Evolutionary conservation across 1,140 invertebrate genomes (phyloP), one percentile per base, ranked within the genome.

Genomic region (Cherax destructor): DNA sequence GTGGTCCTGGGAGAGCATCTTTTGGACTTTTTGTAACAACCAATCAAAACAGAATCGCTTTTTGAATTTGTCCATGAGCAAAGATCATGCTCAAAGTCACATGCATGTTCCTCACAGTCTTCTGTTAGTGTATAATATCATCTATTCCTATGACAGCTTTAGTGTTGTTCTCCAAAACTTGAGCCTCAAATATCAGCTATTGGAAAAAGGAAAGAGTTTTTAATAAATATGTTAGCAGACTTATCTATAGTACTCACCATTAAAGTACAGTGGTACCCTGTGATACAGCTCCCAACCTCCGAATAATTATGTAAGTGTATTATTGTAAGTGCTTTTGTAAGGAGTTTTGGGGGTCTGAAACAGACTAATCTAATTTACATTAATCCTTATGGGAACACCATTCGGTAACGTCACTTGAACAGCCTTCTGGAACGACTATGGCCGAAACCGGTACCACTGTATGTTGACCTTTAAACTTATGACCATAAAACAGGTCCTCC

Each of bases 41-140:
- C 92, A 92, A 47, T 92, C 80, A 41, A n/a, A n/a, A 47, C 21
- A 9, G 69, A 52, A 24, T 89, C 91, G 5, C 47, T 50, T 4
- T n/a, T 11, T 5, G n/a, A 47, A 59, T 92, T 90, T 49, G 49
- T 83, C 83, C 84, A 92, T 41, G 79, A 81, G 47, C 92, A 92
- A 41, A 92, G 30, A 77, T 90, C 92, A 77, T 92, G 88, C 41
- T 92, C 92, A 83, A 92, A 92, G 77, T 92, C 78, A 83, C 92
- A 92, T 16, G 6, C 41, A 21, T 24, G 9, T 6, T 30, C 16
- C 7, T 30, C 10, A 24, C 92, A 92, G 10, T 30, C 76, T 7
- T 80, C 84, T 81, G n/a, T 81, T 80, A 72, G 78, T 69, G 83
- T 90, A 90, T 16, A n/a, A 92, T 52, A 50, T 92, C 92, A 83